phyloP scores from a whole-genome alignment of 1,140 invertebrate species.

The Pteromalus puparum region DNA sequence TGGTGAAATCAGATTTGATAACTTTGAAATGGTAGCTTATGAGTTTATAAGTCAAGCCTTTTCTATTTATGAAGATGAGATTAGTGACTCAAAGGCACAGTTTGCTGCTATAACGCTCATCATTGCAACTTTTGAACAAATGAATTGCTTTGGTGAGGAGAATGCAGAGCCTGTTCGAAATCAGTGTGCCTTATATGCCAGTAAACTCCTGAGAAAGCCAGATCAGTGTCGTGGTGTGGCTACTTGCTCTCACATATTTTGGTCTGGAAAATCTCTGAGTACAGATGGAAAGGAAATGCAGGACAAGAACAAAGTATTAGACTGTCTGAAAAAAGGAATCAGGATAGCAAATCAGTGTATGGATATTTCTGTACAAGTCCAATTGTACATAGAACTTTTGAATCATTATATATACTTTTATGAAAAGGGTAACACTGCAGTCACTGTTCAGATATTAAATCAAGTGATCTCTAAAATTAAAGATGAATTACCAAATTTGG shows the following conservation, averaged over 20 bases:
- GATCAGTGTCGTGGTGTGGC: slow-evolving; percentile 96
- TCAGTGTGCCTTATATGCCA: slow-evolving; percentile 94
- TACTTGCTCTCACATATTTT: slow-evolving; percentile 96
- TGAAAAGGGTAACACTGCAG: slow-evolving; percentile 91
- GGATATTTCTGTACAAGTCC: slow-evolving; percentile 97
- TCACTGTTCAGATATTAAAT: slow-evolving; percentile 84
- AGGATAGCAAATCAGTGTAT: slow-evolving; percentile 97
- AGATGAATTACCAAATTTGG: slow-evolving; percentile 93
- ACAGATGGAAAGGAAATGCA: slow-evolving; percentile 86
- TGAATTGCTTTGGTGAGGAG: slow-evolving; percentile 95
- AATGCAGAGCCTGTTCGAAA: slow-evolving; percentile 97
- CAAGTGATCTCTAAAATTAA: slow-evolving; percentile 95
- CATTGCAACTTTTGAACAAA: slow-evolving; percentile 96
- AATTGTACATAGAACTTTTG: slow-evolving; percentile 95
- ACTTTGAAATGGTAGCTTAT: slow-evolving; percentile 97
- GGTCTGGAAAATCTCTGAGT: slow-evolving; percentile 90
- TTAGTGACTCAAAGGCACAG: slow-evolving; percentile 98
- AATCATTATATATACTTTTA: slow-evolving; percentile 97
- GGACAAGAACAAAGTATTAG: slow-evolving; percentile 93
- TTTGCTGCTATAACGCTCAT: slow-evolving; percentile 96
- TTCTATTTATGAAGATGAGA: slow-evolving; percentile 98
- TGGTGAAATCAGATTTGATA: slow-evolving; percentile 93
- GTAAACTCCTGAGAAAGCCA: slow-evolving; percentile 97
- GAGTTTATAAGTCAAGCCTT: slow-evolving; percentile 99
- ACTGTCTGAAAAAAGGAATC: slow-evolving; percentile 97